A percentile compares a stretch with the other conserved stretches of the same genome.
These are phyloP conservation scores for Notolabrus celidotus DNA, from an alignment of 2,797 vertebrate genomes.

Conservation along the genomic window DNA sequence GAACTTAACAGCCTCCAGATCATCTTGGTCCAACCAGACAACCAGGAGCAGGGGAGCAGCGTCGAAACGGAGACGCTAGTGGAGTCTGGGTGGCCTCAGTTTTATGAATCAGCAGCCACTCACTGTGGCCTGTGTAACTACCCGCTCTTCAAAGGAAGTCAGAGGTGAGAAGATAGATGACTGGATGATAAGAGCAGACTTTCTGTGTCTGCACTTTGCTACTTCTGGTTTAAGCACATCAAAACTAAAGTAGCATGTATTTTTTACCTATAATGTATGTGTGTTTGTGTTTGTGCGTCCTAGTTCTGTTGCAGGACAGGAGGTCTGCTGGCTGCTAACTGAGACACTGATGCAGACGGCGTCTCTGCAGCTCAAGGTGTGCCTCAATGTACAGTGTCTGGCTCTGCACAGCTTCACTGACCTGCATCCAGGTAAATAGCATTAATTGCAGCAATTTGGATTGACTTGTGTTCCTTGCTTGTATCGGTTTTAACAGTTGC, in stretches of 20 bases:
- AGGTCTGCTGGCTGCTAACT: slow-evolving; percentile 96
- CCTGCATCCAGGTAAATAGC: slow-evolving; percentile 91
- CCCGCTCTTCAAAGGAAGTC: slow-evolving; percentile 92
- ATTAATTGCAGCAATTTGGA: neutral
- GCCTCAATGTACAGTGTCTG: slow-evolving; percentile 92
- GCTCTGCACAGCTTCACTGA: slow-evolving; percentile 97
- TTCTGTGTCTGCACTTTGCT: too few species aligned
- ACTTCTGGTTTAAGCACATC: too few species aligned
- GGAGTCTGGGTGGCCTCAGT: slow-evolving; percentile 94
- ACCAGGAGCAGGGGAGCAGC: slow-evolving; percentile 39
- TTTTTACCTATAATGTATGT: neutral
- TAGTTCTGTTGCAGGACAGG: slow-evolving; percentile 91
- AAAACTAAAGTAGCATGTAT: too few species aligned
- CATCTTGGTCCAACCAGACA: slow-evolving; percentile 82
- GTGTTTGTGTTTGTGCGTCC: slow-evolving; percentile 24
- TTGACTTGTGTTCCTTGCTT: too few species aligned
- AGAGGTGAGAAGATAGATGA: slow-evolving; percentile 85
- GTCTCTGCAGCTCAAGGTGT: slow-evolving; percentile 93
- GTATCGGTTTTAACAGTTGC: too few species aligned
- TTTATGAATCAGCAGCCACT: slow-evolving; percentile 91
- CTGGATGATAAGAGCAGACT: neutral
- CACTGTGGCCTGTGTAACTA: slow-evolving; percentile 93
- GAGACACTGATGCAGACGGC: slow-evolving; percentile 90
- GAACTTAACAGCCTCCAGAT: slow-evolving; percentile 92
- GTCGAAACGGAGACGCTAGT: slow-evolving; percentile 85